phyloP scores from a whole-genome alignment of 2,113 vertebrate species.

The Hippocampus comes region DNA sequence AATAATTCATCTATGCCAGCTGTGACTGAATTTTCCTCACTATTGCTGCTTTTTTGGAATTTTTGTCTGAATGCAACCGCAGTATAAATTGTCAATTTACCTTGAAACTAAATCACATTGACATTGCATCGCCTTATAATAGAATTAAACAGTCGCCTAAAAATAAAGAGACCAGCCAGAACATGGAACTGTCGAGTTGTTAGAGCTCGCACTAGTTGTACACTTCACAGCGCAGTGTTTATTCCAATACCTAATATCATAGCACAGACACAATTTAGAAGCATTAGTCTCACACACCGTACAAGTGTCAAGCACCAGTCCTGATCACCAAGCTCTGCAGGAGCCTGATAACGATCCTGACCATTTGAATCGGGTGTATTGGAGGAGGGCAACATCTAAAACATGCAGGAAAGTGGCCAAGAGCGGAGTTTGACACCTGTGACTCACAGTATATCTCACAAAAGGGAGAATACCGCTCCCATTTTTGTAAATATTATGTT shows the following conservation, averaged over 20 bases:
- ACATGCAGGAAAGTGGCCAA: too few relatives aligned
- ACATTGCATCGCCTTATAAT: background rate
- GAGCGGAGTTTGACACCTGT: too few relatives aligned
- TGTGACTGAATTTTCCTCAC: conserved; percentile 46
- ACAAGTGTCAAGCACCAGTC: too few relatives aligned
- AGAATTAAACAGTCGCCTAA: background rate
- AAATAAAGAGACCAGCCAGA: background rate
- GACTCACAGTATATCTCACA: too few relatives aligned
- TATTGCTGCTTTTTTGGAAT: conserved; percentile 8
- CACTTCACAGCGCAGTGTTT: background rate
- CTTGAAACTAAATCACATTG: background rate
- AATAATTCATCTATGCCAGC: conserved; percentile 57
- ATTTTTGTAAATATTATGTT: too few relatives aligned
- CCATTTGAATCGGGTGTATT: too few relatives aligned
- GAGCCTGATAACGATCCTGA: too few relatives aligned
- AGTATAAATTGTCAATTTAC: background rate
- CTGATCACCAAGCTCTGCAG: too few relatives aligned
- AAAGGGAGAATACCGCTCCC: too few relatives aligned
- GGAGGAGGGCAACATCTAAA: too few relatives aligned
- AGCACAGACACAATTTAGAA: background rate
- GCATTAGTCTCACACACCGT: background rate
- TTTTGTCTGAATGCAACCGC: background rate
- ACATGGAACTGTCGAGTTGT: background rate
- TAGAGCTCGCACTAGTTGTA: background rate
- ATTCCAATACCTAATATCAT: background rate